Evolutionary conservation across 2,113 vertebrate genomes (phyloP).

Genomic region (Carassius carassius): DNA sequence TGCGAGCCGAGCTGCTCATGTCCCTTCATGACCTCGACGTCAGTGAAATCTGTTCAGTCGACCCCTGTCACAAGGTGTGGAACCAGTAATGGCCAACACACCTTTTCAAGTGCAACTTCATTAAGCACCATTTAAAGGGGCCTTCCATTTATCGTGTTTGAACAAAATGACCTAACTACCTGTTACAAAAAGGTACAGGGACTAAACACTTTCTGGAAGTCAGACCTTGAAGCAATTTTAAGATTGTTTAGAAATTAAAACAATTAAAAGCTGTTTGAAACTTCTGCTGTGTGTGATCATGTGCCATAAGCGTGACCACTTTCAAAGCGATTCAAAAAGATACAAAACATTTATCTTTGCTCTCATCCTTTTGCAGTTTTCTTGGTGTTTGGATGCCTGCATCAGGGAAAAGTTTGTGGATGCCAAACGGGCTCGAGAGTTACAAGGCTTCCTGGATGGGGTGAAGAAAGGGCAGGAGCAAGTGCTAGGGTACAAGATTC

Average conservation of each 20-base stretch:
- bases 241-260: neutral
- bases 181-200: neutral
- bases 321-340: neutral
- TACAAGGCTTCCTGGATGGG: conserved; percentile 95
- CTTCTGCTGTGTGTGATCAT: neutral
- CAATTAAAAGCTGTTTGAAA: neutral
- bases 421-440: conserved; percentile 91
- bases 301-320: neutral
- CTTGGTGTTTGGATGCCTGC: conserved; percentile 97
- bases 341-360: neutral
- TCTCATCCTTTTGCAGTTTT: conserved; percentile 79
- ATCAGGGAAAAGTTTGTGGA: conserved; percentile 97
- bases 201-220: neutral
- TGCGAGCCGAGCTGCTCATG: conserved; percentile 97
- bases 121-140: neutral
- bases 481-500: conserved; percentile 84
- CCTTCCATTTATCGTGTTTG: neutral
- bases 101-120: neutral
- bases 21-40: conserved; percentile 94
- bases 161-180: neutral
- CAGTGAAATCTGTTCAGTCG: conserved; percentile 93
- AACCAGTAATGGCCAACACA: neutral
- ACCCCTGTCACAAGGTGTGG: conserved; percentile 93
- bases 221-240: neutral
- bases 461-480: conserved; percentile 99